A percentile compares a stretch with the other conserved stretches of the same genome.
Conservation (phyloP, 2,797 vertebrate species). For the Chromis chromis region DNA sequence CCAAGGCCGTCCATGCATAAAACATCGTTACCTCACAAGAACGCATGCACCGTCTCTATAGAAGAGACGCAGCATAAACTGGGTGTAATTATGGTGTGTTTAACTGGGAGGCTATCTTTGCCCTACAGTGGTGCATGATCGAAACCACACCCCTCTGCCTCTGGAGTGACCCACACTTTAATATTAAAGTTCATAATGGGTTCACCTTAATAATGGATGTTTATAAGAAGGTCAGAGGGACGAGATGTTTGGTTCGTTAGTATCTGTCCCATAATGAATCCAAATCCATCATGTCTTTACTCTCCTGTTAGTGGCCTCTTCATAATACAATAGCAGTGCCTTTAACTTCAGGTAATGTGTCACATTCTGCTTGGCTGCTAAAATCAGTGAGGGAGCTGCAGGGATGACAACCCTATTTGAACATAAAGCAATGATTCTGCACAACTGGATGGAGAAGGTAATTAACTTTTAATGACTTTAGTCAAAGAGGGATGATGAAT, state of each 20-base stretch:
- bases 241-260: conserved; percentile 1
- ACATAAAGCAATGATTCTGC: conserved; percentile 28
- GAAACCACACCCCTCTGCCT: neutral
- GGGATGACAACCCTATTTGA: neutral
- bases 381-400: neutral
- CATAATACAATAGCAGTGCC: neutral
- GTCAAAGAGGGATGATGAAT: conserved; percentile 7
- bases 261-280: neutral
- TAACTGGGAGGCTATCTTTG: neutral
- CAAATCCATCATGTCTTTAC: neutral
- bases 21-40: conserved; percentile 44
- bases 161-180: neutral
- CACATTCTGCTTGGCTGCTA: conserved; percentile 8
- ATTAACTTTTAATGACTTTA: conserved; percentile 30
- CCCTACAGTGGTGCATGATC: neutral
- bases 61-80: conserved; percentile 12
- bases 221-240: neutral
- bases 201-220: neutral
- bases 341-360: conserved; percentile 11
- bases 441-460: conserved; percentile 18
- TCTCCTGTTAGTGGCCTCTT: too few relatives aligned
- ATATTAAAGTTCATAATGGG: neutral
- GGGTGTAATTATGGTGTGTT: neutral
- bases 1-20: conserved; percentile 53
- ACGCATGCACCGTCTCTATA: conserved; percentile 27